These are phyloP conservation scores for Rhynchotus rufescens DNA, from an alignment of 2,797 vertebrate species.

Conservation along the genomic window DNA sequence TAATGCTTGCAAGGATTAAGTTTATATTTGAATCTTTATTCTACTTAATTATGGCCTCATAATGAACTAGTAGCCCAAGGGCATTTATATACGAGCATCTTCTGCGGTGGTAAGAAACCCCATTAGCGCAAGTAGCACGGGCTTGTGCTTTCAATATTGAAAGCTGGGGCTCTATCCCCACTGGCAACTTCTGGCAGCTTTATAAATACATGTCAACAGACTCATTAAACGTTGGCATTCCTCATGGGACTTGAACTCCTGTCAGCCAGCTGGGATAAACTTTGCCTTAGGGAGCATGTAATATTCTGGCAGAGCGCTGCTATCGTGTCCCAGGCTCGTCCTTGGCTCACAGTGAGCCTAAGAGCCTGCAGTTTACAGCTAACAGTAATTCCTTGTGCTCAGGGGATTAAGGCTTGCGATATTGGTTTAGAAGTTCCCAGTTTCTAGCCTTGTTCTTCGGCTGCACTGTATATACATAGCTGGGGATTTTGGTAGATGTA, in stretches of 20 bases:
- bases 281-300: constrained; percentile 9
- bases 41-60: background rate
- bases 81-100: background rate
- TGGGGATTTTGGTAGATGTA: background rate
- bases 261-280: constrained; percentile 33
- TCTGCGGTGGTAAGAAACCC: background rate
- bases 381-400: background rate
- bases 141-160: background rate
- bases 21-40: constrained; percentile 26
- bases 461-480: background rate
- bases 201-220: constrained; percentile 24
- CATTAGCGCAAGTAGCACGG: background rate
- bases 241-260: background rate
- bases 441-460: background rate
- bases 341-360: background rate
- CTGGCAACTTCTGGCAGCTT: constrained; percentile 39
- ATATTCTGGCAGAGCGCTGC: background rate
- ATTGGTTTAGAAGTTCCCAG: background rate
- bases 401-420: background rate
- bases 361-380: background rate
- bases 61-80: constrained; percentile 9
- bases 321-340: background rate
- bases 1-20: background rate
- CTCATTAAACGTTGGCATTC: constrained; percentile 37
- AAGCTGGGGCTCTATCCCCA: constrained; percentile 2